Base-by-base conservation (phyloP, 2,888 invertebrate species). In the Temnothorax ravouxi region DNA sequence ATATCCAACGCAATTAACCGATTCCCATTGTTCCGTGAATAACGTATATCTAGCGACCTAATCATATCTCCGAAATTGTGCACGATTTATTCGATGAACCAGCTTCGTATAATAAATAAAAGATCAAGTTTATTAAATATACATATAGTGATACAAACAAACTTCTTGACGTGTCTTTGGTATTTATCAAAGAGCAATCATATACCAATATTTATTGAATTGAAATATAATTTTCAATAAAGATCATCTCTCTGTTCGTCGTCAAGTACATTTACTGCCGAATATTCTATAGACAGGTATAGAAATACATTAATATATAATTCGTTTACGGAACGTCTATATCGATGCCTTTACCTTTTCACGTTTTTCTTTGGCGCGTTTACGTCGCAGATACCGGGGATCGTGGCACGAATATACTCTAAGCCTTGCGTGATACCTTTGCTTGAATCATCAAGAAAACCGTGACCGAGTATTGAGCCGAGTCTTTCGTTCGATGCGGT, bases 381-480 rank as follows among this genome's bases (percentile, higher is more conserved):
- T 72, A 47, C 59, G 21, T n/a, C 59, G 21, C 47, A n/a, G 50
- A 64, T 50, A 62, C 6, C n/a, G 25, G 25, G 50, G 25, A 38
- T 71, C 72, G 41, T 29, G 21, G 64, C 61, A 66, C 76, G 80
- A 67, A 79, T 79, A 62, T 13, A 69, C 38, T 61, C 29, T 79
- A 69, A 77, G 69, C 50, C 50, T 61, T 52, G 54, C 69, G 69
- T 67, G 66, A 79, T 79, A 67, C 69, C 74, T 52, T 74, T 61
- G 84, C 82, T 66, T 67, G 84, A 81, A 84, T 84, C 62, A 84
- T 82, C 82, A 82, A 59, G 84, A 52, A 74, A 82, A 59, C 84
- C 81, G 61, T 82, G 82, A 82, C 82, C 82, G 82, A 79, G 80
- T 84, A 84, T 84, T 81, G 84, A 67, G 64, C 79, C 54, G 61